Percentiles rank a stretch among this genome's conserved stretches.
Evolutionary conservation across 2,797 vertebrate species (phyloP).

Genomic region (Malacoraja senta): DNA sequence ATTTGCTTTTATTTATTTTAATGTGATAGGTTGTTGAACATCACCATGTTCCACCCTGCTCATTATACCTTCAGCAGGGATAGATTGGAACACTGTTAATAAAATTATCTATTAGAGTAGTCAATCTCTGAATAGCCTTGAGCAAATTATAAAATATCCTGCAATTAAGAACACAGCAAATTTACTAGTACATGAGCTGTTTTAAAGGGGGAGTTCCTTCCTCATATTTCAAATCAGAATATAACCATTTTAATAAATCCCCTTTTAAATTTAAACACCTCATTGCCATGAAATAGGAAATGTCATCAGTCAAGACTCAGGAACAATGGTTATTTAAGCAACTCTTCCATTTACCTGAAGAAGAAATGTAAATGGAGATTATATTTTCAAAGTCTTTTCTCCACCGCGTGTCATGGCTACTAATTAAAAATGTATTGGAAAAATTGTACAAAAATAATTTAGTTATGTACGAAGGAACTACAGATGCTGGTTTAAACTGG

Average conservation of each 20-base stretch:
- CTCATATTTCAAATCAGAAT: background rate
- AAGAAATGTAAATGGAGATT: background rate
- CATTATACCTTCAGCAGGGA: background rate
- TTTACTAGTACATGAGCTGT: background rate
- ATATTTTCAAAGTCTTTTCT: background rate
- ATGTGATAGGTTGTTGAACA: background rate
- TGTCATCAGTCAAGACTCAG: background rate
- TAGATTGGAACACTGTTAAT: background rate
- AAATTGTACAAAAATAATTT: background rate
- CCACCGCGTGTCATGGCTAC: background rate
- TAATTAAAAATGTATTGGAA: background rate
- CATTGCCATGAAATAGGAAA: background rate
- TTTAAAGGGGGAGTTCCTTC: background rate
- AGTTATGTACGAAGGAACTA: too few species aligned
- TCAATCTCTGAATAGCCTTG: conserved; percentile 11
- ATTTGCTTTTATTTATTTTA: background rate
- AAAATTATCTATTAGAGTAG: conserved; percentile 1
- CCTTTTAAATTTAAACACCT: background rate
- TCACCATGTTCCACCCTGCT: background rate
- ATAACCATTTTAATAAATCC: background rate
- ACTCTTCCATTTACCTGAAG: background rate
- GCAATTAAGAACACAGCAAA: conserved; percentile 1
- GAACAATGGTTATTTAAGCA: background rate
- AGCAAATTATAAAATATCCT: conserved; percentile 24
- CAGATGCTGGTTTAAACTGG: too few species aligned